These are phyloP conservation scores for Sitodiplosis mosellana DNA, from an alignment of 1,140 invertebrate genomes.

Conservation along the genomic window DNA sequence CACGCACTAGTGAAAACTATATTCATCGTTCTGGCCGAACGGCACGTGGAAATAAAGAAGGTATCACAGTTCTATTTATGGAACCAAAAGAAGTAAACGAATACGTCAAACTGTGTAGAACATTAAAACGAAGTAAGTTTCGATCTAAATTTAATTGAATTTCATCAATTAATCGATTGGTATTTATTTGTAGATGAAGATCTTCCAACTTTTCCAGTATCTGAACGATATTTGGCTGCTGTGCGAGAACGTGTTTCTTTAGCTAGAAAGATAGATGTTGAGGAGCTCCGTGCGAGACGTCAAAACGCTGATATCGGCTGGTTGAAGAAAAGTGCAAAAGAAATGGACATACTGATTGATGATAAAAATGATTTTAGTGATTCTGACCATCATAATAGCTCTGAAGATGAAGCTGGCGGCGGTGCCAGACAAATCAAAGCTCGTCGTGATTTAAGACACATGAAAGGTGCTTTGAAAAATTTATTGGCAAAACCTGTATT, in stretches of 20 bases:
- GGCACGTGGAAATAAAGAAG: slow-evolving; percentile 71
- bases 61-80: slow-evolving; percentile 81
- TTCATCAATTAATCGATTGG: slow-evolving; percentile 1
- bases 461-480: slow-evolving; percentile 33
- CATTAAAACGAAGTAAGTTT: slow-evolving; percentile 61
- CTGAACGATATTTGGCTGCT: slow-evolving; percentile 40
- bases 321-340: slow-evolving; percentile 62
- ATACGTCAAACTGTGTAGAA: slow-evolving; percentile 67
- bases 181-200: slow-evolving; percentile 46
- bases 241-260: slow-evolving; percentile 54
- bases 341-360: slow-evolving; percentile 76
- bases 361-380: slow-evolving; percentile 23
- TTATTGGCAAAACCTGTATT: slow-evolving; percentile 43
- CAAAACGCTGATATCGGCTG: slow-evolving; percentile 54
- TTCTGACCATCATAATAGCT: not conserved
- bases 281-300: slow-evolving; percentile 48
- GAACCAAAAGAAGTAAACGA: slow-evolving; percentile 66
- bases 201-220: slow-evolving; percentile 63
- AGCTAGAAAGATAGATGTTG: slow-evolving; percentile 58
- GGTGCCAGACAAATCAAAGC: not conserved
- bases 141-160: too few relatives aligned
- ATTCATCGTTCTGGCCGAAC: slow-evolving; percentile 93
- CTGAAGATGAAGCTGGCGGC: not conserved
- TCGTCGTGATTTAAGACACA: slow-evolving; percentile 24
- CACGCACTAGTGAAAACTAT: slow-evolving; percentile 86